Evolutionary conservation across 1,140 invertebrate species (phyloP).

Genomic region (Papilio helenus): DNA sequence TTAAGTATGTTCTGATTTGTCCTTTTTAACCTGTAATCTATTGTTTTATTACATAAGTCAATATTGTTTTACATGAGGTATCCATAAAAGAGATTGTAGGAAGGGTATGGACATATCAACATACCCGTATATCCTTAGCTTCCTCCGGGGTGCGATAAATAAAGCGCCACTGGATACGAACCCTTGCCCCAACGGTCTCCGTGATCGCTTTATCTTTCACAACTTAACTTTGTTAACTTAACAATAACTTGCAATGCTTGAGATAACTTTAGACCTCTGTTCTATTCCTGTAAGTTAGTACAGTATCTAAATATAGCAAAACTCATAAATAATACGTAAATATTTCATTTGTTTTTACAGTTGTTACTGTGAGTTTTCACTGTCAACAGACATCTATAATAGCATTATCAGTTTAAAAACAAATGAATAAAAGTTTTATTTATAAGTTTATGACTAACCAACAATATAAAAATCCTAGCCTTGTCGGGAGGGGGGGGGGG

Average conservation of each 20-base stretch:
- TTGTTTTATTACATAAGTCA: slow-evolving; percentile 38
- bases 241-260: slow-evolving; percentile 3
- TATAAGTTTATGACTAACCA: too few relatives aligned
- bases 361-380: too few relatives aligned
- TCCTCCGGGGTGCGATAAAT: slow-evolving; percentile 71
- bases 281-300: background rate
- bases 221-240: slow-evolving; percentile 39
- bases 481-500: too few relatives aligned
- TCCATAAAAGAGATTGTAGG: background rate
- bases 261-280: slow-evolving; percentile 11
- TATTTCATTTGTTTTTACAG: background rate
- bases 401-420: too few relatives aligned
- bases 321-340: background rate
- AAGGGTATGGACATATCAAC: slow-evolving; percentile 70
- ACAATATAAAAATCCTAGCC: too few relatives aligned
- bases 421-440: too few relatives aligned
- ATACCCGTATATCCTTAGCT: slow-evolving; percentile 54
- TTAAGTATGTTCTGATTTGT: background rate
- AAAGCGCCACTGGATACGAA: slow-evolving; percentile 63
- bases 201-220: slow-evolving; percentile 56
- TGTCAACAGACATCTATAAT: too few relatives aligned
- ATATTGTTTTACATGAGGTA: slow-evolving; percentile 34
- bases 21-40: background rate
- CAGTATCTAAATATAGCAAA: background rate
- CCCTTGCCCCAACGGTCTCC: slow-evolving; percentile 52